phyloP scores from a whole-genome alignment of 2,113 vertebrate species.

The Leptobrachium leishanense region DNA sequence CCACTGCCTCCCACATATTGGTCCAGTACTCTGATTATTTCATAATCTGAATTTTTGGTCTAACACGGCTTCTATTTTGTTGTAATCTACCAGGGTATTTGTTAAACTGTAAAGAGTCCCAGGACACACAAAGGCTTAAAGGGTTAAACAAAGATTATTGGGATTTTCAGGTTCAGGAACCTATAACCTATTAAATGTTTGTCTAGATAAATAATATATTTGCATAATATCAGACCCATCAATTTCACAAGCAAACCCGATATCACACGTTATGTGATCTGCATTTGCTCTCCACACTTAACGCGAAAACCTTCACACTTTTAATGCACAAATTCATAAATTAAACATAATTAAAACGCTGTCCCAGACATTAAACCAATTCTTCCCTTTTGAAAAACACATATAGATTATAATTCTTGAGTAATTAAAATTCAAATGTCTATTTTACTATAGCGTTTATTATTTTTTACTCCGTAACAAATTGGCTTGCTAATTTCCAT shows the following conservation, averaged over 20 bases:
- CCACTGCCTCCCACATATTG: too few species aligned
- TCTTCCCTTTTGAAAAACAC: conserved; percentile 9
- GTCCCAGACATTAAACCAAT: conserved; percentile 10
- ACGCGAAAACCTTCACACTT: conserved; percentile 35
- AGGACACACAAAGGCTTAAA: not conserved
- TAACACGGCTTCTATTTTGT: too few species aligned
- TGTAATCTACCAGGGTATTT: too few species aligned
- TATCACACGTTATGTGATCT: conserved; percentile 41
- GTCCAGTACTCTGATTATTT: too few species aligned
- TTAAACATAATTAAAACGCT: conserved; percentile 31
- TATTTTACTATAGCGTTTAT: too few species aligned
- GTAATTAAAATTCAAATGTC: too few species aligned
- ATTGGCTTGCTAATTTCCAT: too few species aligned
- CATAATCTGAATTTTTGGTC: too few species aligned
- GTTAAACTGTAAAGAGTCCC: not conserved
- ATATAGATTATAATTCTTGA: not conserved
- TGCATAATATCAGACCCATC: conserved; percentile 41
- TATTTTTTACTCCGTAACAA: too few species aligned
- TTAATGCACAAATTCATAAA: conserved; percentile 44
- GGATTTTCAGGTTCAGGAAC: not conserved
- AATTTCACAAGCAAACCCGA: conserved; percentile 41
- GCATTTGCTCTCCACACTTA: conserved; percentile 43
- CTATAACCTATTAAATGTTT: conserved; percentile 25
- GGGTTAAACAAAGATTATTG: conserved; percentile 6
- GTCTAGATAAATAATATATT: conserved; percentile 17